Evolutionary conservation across 2,113 vertebrate genomes (phyloP), one percentile per base, ranked within the genome.

Genomic region (Lophochroa leadbeateri): DNA sequence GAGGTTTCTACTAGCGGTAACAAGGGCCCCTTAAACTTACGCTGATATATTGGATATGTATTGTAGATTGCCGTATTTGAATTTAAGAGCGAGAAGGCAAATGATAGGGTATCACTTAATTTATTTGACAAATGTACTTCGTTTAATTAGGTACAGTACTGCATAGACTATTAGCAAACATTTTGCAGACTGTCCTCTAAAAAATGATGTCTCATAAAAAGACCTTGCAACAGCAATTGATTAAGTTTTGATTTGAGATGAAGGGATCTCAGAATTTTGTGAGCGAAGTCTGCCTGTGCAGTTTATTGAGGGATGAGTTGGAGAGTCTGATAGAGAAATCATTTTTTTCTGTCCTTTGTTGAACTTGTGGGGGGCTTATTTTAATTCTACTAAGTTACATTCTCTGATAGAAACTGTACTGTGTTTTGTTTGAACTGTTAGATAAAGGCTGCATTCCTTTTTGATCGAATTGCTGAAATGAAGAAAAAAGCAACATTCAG

Each of bases 81-180:
- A 84, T 84, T 84, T 49, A 85, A 76, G 72, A 78, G 25, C 49
- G 79, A 94, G 55, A 84, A 96, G 55, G 43, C 70, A 86, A 68
- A 69, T 93, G 27, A 75, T 92, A 81, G 92, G 60, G 55, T 78
- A 88, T 84, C 67, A 58, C 82, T 76, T 79, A 77, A 88, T 94
- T 92, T 88, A 55, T 93, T 92, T 97, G 90, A 88, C 77, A 95
- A 94, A 92, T 92, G 61, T 67, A 52, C 67, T 95, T 92, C 88
- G 43, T 87, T 86, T 94, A 96, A 95, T 93, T 95, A 90, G 80
- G 65, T 68, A 11, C 44, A 53, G 55, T 71, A 75, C 64, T 90
- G 86, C 52, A 31, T 60, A 88, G 74, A 64, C 57, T 82, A n/a
- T 69, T 81, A 95, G 44, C 57, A 84, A 95, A 90, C 63, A 64